Percentiles rank a stretch among this genome's conserved stretches.
These are phyloP conservation scores for Harlomillsia oculata DNA, from an alignment of 1,140 invertebrate genomes.

Conservation along the genomic window DNA sequence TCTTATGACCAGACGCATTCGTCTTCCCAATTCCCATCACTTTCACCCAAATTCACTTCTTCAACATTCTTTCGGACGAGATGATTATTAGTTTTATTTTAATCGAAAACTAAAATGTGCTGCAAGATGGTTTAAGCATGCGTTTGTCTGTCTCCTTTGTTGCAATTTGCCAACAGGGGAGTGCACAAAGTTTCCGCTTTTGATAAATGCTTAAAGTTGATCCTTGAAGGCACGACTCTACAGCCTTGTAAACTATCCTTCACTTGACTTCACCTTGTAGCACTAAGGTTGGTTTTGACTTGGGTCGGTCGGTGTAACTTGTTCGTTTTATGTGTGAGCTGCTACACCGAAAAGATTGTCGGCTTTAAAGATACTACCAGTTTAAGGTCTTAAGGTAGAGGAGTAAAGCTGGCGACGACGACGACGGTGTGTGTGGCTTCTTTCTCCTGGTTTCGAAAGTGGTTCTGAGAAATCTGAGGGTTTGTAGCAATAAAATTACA, in stretches of 20 bases:
- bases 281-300: too few species aligned
- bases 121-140: too few species aligned
- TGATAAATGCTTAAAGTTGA: slow-evolving; percentile 37
- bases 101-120: too few species aligned
- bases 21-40: too few species aligned
- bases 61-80: too few species aligned
- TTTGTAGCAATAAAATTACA: slow-evolving; percentile 37
- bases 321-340: background rate
- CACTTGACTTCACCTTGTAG: slow-evolving; percentile 35
- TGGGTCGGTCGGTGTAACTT: background rate
- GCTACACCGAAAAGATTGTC: background rate
- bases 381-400: background rate
- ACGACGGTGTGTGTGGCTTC: too few species aligned
- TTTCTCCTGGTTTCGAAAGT: too few species aligned
- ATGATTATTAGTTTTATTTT: too few species aligned
- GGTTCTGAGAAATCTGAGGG: slow-evolving; percentile 19
- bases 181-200: slow-evolving; percentile 28
- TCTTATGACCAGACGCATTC: too few species aligned
- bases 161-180: slow-evolving; percentile 10
- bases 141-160: slow-evolving; percentile 11
- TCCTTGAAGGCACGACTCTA: slow-evolving; percentile 33
- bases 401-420: too few species aligned
- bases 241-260: slow-evolving; percentile 26
- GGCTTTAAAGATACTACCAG: background rate
- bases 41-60: too few species aligned